Base-by-base conservation (phyloP, 2,797 vertebrate genomes). In the Aldrovandia affinis region DNA sequence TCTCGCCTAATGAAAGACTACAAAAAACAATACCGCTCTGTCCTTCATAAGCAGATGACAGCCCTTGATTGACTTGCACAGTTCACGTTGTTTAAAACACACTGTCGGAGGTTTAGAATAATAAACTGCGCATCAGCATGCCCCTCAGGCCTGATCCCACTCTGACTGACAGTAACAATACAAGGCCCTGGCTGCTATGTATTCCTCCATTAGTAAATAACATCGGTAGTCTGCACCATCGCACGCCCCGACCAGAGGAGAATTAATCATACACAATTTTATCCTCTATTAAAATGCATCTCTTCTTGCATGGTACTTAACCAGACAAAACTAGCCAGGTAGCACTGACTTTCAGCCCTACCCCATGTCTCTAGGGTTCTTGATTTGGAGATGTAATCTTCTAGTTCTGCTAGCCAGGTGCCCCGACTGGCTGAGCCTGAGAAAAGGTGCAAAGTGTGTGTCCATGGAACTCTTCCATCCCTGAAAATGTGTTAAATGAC, bases 91-190 rank as follows among this genome's bases (percentile, higher is more conserved):
- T 70, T 59, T 75, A 83, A 78, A 47, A 28, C 4, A 81, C 75
- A 83, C 8, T 30, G 57, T 83, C 50, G 33, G 78, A 59, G 50
- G 4, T 9, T 63, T 54, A 55, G 42, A 88, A 73, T 83, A 85
- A 30, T 20, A 80, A 86, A 68, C 81, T 50, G 68, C 86, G 87
- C 88, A 87, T 88, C 86, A 86, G 85, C 90, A 88, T 87, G 86
- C 89, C 84, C 82, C 75, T 78, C 85, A 88, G 87, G 86, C 88
- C 73, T 39, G 57, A 25, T 90, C 89, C 89, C 91, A 88, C 85
- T 80, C 68, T 88, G 81, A 86, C 68, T 25, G 70, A 86, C 82
- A 42, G 68, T 6, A 10, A 65, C 28, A 1, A 33, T 15, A 65
- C 63, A 65, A 15, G 63, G 36, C 18, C 1, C n/a, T 9, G 36